Percentiles rank a stretch among this genome's conserved stretches.
Conservation (phyloP, 2,888 invertebrate species). For the Oxyscelio sp. region DNA sequence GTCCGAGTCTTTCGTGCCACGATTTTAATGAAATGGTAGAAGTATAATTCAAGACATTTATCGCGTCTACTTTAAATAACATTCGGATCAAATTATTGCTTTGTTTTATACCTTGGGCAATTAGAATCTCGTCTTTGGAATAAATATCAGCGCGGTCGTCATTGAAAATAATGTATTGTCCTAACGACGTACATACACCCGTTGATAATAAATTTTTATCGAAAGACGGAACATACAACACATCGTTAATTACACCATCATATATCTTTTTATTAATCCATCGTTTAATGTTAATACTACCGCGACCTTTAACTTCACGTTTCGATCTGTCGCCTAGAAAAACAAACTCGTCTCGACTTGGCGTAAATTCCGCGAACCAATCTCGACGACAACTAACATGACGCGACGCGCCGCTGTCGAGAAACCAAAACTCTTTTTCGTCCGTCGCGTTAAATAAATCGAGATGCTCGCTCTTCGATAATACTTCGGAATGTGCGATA, state of each 20-base stretch:
- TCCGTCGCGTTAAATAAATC: neutral
- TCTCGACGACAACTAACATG: constrained; percentile 3
- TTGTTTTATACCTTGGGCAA: constrained; percentile 38
- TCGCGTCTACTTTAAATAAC: constrained; percentile 1
- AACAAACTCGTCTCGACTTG: constrained; percentile 25
- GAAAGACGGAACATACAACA: constrained; percentile 52
- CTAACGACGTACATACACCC: constrained; percentile 34
- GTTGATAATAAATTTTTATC: constrained; percentile 38
- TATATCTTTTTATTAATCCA: constrained; percentile 32
- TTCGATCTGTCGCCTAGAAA: constrained; percentile 22
- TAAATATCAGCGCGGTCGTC: constrained; percentile 14
- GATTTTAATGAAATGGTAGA: constrained; percentile 29
- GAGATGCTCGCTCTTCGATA: constrained; percentile 65
- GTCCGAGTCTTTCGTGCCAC: constrained; percentile 74
- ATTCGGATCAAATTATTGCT: constrained; percentile 35
- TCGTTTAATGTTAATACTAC: constrained; percentile 32
- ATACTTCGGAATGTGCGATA: neutral
- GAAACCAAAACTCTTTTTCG: constrained; percentile 31
- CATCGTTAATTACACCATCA: constrained; percentile 43
- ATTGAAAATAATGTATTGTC: neutral
- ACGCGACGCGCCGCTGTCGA: constrained; percentile 36
- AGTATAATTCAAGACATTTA: neutral
- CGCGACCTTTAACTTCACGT: neutral
- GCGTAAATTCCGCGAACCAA: constrained; percentile 18
- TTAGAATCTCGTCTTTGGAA: constrained; percentile 5